Evolutionary conservation across 64 coral and sea anemone genomes (phyloP).

Genomic region (Actinia equina): DNA sequence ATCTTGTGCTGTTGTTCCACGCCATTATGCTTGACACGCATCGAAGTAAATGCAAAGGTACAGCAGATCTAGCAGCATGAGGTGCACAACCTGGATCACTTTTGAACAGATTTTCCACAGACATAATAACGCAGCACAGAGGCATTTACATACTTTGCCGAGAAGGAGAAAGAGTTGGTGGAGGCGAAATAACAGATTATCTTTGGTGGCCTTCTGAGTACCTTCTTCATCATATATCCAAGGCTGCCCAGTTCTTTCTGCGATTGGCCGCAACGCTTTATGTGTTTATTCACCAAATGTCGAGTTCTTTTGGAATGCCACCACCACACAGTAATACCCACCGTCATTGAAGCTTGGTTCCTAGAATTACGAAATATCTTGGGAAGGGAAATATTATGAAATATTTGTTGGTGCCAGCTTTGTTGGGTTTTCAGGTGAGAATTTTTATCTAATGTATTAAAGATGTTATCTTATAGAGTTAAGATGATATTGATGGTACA

Average conservation of each 20-base stretch:
- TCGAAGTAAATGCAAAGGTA: too few species aligned
- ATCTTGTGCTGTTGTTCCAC: too few species aligned
- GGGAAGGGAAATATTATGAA: background rate
- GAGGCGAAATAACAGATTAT: background rate
- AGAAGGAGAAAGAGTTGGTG: background rate
- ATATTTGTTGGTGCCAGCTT: background rate
- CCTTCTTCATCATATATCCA: background rate
- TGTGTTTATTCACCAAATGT: background rate
- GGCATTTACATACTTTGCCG: background rate
- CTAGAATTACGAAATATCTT: background rate
- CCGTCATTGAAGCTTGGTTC: background rate
- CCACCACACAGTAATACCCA: background rate
- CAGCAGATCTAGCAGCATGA: background rate
- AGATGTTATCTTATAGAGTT: too few species aligned
- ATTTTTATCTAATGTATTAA: too few species aligned
- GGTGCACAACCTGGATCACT: background rate
- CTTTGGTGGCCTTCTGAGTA: background rate
- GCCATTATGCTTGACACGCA: too few species aligned
- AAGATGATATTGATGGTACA: too few species aligned
- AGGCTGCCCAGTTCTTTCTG: background rate
- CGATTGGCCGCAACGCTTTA: background rate
- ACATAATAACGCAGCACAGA: conserved; percentile 6
- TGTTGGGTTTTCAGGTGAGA: background rate
- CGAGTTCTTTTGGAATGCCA: background rate
- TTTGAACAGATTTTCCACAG: conserved; percentile 15